A percentile compares a stretch with the other conserved stretches of the same genome.
Conservation (phyloP, 2,888 invertebrate genomes). For the Nemotelus pantherinus region DNA sequence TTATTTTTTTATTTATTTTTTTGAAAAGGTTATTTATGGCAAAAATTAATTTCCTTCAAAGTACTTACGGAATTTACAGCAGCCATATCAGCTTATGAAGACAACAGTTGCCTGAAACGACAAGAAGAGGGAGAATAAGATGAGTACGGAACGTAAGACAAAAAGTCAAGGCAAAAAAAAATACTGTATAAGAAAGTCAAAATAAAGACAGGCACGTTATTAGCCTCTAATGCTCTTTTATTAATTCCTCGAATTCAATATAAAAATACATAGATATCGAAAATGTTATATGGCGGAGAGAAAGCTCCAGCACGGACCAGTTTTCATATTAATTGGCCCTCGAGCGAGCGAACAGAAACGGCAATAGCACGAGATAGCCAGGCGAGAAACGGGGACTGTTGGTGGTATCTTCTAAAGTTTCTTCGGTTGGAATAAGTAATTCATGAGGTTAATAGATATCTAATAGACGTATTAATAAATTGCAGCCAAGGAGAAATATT, state of each 20-base stretch:
- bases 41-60: slow-evolving; percentile 21
- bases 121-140: slow-evolving; percentile 28
- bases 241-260: slow-evolving; percentile 33
- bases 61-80: slow-evolving; percentile 49
- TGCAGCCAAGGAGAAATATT: slow-evolving; percentile 24
- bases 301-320: not conserved
- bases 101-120: slow-evolving; percentile 49
- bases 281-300: not conserved
- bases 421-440: slow-evolving; percentile 41
- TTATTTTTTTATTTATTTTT: not conserved
- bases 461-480: slow-evolving; percentile 42
- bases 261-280: slow-evolving; percentile 17
- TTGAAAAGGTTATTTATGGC: slow-evolving; percentile 2
- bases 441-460: slow-evolving; percentile 42
- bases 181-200: not conserved
- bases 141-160: slow-evolving; percentile 1
- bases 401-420: slow-evolving; percentile 40
- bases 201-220: not conserved
- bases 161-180: not conserved
- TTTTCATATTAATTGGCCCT: slow-evolving; percentile 35
- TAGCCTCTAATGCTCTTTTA: slow-evolving; percentile 34
- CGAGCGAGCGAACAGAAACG: slow-evolving; percentile 8
- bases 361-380: not conserved
- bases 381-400: not conserved
- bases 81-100: slow-evolving; percentile 48